Evolutionary conservation across 2,797 vertebrate genomes (phyloP).

Genomic region (Sebastes minor): DNA sequence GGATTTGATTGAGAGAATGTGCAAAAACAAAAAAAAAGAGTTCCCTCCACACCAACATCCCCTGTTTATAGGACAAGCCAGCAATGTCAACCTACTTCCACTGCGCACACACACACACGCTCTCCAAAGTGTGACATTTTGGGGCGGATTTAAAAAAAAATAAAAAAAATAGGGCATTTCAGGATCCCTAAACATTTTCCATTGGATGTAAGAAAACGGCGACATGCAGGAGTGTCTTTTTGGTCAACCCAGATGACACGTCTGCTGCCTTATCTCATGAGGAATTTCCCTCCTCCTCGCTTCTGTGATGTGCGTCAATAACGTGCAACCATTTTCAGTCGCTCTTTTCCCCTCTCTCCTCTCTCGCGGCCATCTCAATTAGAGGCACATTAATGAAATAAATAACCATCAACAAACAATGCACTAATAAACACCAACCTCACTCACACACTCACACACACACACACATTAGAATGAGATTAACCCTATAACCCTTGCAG

Average conservation of each 20-base stretch:
- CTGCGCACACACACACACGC: constrained; percentile 16
- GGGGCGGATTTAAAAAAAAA: constrained; percentile 49
- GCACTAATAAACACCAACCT: constrained; percentile 61
- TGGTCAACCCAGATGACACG: constrained; percentile 81
- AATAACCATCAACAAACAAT: constrained; percentile 84
- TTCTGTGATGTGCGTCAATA: constrained; percentile 84
- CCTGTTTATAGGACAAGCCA: constrained; percentile 61
- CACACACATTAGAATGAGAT: constrained; percentile 44
- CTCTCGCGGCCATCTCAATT: constrained; percentile 89
- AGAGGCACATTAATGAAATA: constrained; percentile 85
- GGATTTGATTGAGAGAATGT: neutral
- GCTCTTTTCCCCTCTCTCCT: constrained; percentile 66
- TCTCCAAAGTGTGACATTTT: constrained; percentile 64
- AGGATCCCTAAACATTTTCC: constrained; percentile 62
- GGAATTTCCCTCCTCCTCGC: constrained; percentile 80
- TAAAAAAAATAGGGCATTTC: constrained; percentile 59
- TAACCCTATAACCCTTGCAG: constrained; percentile 28
- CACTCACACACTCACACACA: neutral
- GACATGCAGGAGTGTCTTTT: constrained; percentile 67
- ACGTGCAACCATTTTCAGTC: constrained; percentile 87
- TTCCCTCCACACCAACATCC: constrained; percentile 29
- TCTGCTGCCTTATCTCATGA: constrained; percentile 80
- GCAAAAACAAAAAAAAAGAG: neutral
- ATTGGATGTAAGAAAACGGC: constrained; percentile 48
- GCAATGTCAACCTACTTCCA: constrained; percentile 73